A percentile compares a stretch with the other conserved stretches of the same genome.
These are phyloP conservation scores for Bombus superbus DNA, from an alignment of 1,140 invertebrate species.

Conservation along the genomic window DNA sequence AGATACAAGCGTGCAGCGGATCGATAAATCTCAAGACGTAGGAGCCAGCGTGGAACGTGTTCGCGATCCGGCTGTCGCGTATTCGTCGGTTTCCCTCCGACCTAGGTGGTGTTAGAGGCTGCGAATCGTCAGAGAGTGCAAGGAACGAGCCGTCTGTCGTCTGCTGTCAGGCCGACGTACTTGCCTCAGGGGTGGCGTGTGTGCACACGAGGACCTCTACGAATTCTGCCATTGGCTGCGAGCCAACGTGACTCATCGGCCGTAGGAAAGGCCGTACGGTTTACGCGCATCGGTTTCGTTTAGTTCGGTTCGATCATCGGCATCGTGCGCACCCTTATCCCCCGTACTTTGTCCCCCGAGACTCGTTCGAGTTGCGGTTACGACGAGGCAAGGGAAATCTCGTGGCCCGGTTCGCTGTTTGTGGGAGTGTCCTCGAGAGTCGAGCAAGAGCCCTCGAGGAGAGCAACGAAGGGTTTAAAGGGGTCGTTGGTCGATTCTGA, in stretches of 20 bases:
- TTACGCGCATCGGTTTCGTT: constrained; percentile 64
- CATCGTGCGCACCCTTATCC: constrained; percentile 47
- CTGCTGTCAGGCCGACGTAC: constrained; percentile 42
- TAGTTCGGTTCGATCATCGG: constrained; percentile 76
- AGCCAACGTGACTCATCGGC: constrained; percentile 81
- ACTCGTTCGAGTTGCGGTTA: background rate
- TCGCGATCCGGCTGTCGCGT: background rate
- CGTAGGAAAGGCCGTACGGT: constrained; percentile 76
- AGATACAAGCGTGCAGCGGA: constrained; percentile 36
- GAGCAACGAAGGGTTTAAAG: background rate
- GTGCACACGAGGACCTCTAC: constrained; percentile 56
- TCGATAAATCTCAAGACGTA: constrained; percentile 57
- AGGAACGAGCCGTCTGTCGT: background rate
- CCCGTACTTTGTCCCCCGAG: background rate
- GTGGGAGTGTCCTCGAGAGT: constrained; percentile 43
- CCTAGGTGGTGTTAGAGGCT: background rate
- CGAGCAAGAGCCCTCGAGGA: background rate
- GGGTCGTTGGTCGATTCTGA: constrained; percentile 4
- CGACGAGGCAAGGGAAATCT: background rate
- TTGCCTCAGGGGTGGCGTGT: constrained; percentile 42
- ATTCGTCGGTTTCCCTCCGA: background rate
- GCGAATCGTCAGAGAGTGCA: background rate
- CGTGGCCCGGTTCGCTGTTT: background rate
- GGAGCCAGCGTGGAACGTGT: background rate
- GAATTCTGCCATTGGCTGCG: constrained; percentile 71